Percentiles rank a stretch among this genome's conserved stretches.
Conservation (phyloP, 2,888 invertebrate species). For the Stenchaetothrips biformis region DNA sequence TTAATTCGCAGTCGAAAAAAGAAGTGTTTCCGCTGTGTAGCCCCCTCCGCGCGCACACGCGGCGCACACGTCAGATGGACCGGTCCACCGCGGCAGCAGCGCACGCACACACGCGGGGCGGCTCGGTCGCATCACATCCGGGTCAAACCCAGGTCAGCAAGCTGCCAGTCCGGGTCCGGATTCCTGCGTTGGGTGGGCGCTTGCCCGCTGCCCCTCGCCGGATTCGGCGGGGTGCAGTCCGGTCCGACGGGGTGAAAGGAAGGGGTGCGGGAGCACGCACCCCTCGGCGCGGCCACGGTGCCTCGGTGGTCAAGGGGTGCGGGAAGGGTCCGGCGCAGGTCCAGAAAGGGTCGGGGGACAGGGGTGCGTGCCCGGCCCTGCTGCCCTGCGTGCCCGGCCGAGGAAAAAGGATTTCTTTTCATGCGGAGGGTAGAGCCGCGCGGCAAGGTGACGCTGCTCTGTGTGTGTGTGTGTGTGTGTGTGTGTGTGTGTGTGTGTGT, state of each 20-base stretch:
- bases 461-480: neutral
- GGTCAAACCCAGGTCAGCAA: constrained; percentile 15
- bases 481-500: neutral
- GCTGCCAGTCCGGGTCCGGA: neutral
- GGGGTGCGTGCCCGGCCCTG: neutral
- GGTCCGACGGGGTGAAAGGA: neutral
- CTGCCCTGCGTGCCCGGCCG: neutral
- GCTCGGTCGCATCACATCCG: neutral
- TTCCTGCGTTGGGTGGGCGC: constrained; percentile 21
- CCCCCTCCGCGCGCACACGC: too few species aligned
- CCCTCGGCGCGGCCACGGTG: neutral
- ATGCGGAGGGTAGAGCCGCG: neutral
- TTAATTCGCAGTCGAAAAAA: neutral
- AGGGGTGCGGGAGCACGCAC: neutral
- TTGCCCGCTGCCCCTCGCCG: neutral
- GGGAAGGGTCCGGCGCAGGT: neutral
- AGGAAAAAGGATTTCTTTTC: constrained; percentile 5
- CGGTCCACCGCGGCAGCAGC: neutral
- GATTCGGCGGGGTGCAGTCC: neutral
- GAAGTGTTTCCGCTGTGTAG: neutral
- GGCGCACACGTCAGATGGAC: neutral
- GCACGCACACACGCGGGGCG: neutral
- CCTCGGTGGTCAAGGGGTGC: constrained; percentile 10
- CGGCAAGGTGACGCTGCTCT: neutral
- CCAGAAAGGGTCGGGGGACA: neutral